These are phyloP conservation scores for Mirza zaza DNA, from an alignment of 2,113 vertebrate species.

Conservation along the genomic window DNA sequence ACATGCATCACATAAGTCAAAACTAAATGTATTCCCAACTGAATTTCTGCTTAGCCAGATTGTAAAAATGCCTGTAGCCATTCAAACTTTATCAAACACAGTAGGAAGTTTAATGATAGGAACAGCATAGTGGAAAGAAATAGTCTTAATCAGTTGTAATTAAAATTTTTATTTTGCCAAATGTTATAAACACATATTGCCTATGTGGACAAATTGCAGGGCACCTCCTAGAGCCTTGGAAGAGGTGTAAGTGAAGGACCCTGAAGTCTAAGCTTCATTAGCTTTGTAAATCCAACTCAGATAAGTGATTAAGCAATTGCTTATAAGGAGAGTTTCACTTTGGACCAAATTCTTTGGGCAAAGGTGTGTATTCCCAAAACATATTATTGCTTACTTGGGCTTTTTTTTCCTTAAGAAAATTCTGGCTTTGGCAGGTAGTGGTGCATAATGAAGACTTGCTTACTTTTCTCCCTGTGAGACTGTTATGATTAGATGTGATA, in stretches of 20 bases:
- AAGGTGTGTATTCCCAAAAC: not conserved
- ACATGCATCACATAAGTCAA: not conserved
- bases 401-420: slow-evolving; percentile 3
- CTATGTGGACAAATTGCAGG: not conserved
- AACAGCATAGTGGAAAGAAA: not conserved
- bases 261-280: slow-evolving; percentile 24
- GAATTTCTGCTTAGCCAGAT: not conserved
- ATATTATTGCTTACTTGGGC: not conserved
- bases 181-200: not conserved
- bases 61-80: not conserved
- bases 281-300: not conserved
- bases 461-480: slow-evolving; percentile 44
- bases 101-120: not conserved
- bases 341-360: not conserved
- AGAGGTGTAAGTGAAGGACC: not conserved
- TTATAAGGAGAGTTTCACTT: not conserved
- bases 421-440: slow-evolving; percentile 17
- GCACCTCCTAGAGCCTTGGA: not conserved
- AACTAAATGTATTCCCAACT: not conserved
- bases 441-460: not conserved
- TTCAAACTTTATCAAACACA: not conserved
- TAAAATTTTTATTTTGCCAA: slow-evolving; percentile 22
- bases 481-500: slow-evolving; percentile 64
- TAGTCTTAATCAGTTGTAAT: not conserved
- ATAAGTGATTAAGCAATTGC: not conserved